Conservation (phyloP, 2,797 vertebrate species). For the Agapornis canus region DNA sequence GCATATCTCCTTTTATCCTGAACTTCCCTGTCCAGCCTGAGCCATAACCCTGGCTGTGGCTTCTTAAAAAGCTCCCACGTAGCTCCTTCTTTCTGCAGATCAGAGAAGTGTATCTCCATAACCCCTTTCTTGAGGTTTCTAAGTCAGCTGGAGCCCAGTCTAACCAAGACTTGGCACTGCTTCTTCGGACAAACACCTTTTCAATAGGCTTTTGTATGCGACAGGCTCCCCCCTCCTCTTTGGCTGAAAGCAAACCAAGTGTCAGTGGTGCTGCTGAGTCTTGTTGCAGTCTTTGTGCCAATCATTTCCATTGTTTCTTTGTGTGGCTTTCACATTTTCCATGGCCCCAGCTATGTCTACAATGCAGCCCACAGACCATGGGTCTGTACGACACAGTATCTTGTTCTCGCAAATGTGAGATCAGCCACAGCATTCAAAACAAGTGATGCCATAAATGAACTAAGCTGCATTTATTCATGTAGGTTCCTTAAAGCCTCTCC, state of each 20-base stretch:
- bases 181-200: constrained; percentile 53
- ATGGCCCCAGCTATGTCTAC: constrained; percentile 38
- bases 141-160: constrained; percentile 28
- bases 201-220: constrained; percentile 55
- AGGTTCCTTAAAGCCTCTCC: background rate
- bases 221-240: constrained; percentile 35
- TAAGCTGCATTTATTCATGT: constrained; percentile 12
- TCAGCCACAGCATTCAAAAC: constrained; percentile 58
- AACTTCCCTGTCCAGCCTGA: background rate
- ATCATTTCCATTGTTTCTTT: constrained; percentile 54
- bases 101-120: background rate
- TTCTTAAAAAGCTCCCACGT: background rate
- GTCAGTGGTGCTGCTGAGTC: constrained; percentile 30
- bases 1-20: background rate
- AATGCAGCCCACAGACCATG: constrained; percentile 56
- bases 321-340: constrained; percentile 55
- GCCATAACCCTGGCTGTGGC: background rate
- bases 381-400: constrained; percentile 15
- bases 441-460: constrained; percentile 58
- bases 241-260: constrained; percentile 24
- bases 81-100: background rate
- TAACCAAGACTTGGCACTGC: constrained; percentile 18
- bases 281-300: constrained; percentile 44
- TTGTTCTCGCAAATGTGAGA: constrained; percentile 38
- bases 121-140: background rate